Evolutionary conservation across 2,888 invertebrate genomes (phyloP), one percentile per base, ranked within the genome.

Genomic region (Megalurothrips usitatus): DNA sequence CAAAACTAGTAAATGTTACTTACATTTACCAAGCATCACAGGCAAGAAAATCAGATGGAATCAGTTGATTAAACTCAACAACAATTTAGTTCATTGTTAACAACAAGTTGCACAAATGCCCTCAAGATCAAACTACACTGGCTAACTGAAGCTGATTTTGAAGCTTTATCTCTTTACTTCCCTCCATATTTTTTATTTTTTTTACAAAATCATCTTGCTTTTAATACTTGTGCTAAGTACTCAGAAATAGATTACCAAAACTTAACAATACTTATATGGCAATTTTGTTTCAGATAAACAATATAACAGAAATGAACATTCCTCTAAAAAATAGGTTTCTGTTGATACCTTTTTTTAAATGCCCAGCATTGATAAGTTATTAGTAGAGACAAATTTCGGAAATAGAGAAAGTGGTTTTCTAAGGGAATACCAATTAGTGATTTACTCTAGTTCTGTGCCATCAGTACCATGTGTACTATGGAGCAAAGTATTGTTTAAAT

Each of bases 161-260:
- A 26, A 75, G 68, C 68, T 11, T 9, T 26, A 26, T 75, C 12
- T 75, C 2, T 26, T 26, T 75, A 26, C 23, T 26, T 75, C 12
- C 68, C 11, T 75, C 23, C 23, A 23, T 12, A 12, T 26, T 75
- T 75, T 26, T 68, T 26, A 26, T 75, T 26, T 75, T n/a, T 68
- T 75, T 75, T 26, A 26, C 23, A 75, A 23, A 75, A 75, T 23
- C n/a, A 75, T 11, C 23, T 75, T 23, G n/a, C 23, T 75, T 75
- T 75, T 75, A 75, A 75, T 75, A 75, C 68, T 75, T 75, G 68
- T 75, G 23, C 68, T 75, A 75, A 75, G 68, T 75, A 75, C 68
- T 75, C 68, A 75, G 68, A 75, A 75, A 75, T 75, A 75, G 68
- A 75, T 75, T 75, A 75, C 68, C 68, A 75, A 75, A 75, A 75